A percentile compares a stretch with the other conserved stretches of the same genome.
Evolutionary conservation across 2,888 invertebrate genomes (phyloP).

Genomic region (Nycteola revayana): DNA sequence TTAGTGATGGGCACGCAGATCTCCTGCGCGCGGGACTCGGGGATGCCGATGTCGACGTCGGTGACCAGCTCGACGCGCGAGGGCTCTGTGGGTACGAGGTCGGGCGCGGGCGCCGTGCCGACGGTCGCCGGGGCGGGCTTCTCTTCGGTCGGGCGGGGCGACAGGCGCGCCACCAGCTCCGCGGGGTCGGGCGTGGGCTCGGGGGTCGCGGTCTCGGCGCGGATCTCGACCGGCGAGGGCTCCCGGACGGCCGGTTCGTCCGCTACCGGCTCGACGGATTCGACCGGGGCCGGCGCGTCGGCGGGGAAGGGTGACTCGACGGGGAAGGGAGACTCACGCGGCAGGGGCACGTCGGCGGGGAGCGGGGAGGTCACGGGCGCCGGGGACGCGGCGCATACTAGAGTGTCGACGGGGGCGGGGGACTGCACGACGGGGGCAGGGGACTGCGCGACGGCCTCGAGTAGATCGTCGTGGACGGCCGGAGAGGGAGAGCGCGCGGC

Average conservation of each 20-base stretch:
- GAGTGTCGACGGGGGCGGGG: constrained; percentile 18
- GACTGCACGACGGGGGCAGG: constrained; percentile 23
- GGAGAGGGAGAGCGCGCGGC: constrained; percentile 9
- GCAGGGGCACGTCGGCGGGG: background rate
- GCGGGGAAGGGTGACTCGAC: background rate
- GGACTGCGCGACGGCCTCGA: constrained; percentile 9
- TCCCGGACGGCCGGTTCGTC: background rate
- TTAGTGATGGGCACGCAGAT: constrained; percentile 72
- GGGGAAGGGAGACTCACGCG: background rate
- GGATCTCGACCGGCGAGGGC: background rate
- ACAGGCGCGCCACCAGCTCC: background rate
- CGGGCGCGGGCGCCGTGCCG: constrained; percentile 46
- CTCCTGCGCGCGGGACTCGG: constrained; percentile 70
- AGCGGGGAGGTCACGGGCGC: background rate
- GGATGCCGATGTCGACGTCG: constrained; percentile 64
- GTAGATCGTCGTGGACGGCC: constrained; percentile 1
- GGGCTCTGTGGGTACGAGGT: constrained; percentile 58
- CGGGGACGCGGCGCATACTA: constrained; percentile 11
- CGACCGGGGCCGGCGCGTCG: background rate
- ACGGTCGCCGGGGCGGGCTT: constrained; percentile 4
- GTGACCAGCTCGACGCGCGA: constrained; percentile 58
- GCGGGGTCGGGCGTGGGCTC: constrained; percentile 13
- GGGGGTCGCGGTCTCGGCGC: constrained; percentile 8
- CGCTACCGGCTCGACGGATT: background rate
- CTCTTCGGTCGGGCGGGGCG: constrained; percentile 1